These are phyloP conservation scores for Temnothorax curvispinosus DNA, from an alignment of 1,140 invertebrate genomes.

Conservation along the genomic window DNA sequence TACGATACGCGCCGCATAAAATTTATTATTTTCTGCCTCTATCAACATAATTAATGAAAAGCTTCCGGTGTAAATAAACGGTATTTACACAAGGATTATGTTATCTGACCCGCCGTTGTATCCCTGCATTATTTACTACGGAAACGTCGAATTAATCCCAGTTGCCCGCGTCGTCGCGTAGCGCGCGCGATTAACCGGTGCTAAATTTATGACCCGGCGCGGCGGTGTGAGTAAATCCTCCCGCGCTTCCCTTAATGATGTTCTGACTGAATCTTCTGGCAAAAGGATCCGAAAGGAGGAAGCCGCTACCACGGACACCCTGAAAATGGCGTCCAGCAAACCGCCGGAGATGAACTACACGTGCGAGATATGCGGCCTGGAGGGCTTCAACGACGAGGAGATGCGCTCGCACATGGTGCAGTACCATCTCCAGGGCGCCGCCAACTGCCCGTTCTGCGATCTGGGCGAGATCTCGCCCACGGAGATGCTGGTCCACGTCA, in stretches of 20 bases:
- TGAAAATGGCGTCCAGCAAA: conserved; percentile 82
- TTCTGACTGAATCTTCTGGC: conserved; percentile 5
- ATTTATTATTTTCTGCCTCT: not conserved
- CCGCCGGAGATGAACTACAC: conserved; percentile 86
- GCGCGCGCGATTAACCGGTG: not conserved
- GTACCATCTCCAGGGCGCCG: conserved; percentile 91
- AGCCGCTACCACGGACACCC: conserved; percentile 38
- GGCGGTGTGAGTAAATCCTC: not conserved
- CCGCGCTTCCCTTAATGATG: not conserved
- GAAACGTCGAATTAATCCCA: conserved; percentile 12
- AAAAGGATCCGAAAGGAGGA: conserved; percentile 14
- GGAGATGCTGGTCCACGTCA: conserved; percentile 92
- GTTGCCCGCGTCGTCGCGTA: not conserved
- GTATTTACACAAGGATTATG: conserved; percentile 22
- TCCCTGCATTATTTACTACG: not conserved
- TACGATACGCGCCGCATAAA: not conserved
- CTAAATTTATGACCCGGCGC: not conserved
- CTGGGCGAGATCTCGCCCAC: conserved; percentile 89
- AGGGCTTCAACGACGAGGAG: conserved; percentile 91
- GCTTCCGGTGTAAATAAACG: not conserved
- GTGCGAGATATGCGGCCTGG: conserved; percentile 93
- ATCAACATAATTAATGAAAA: not conserved
- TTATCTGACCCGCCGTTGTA: not conserved
- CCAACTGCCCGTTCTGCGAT: conserved; percentile 93
- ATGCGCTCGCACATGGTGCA: conserved; percentile 92